Evolutionary conservation across 2,113 vertebrate species (phyloP).

Genomic region (Prochilodus magdalenae): DNA sequence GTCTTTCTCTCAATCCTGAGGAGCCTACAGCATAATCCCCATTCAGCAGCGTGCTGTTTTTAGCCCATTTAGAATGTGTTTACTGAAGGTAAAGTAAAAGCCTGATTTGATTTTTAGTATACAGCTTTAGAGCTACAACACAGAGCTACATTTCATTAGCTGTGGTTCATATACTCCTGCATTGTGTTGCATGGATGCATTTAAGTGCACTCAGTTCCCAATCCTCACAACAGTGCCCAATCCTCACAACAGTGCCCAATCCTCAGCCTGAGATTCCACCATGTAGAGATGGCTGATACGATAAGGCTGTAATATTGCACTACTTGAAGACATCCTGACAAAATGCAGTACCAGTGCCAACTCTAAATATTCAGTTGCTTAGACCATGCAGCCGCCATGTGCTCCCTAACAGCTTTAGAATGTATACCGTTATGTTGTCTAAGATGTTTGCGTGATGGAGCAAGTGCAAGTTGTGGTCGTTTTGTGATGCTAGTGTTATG

Average conservation of each 20-base stretch:
- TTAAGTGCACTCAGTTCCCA: not conserved
- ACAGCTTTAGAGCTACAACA: not conserved
- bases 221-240: not conserved
- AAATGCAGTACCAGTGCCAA: too few relatives aligned
- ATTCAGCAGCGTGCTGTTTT: slow-evolving; percentile 16
- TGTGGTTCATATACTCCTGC: not conserved
- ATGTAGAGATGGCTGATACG: not conserved
- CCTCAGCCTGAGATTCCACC: not conserved
- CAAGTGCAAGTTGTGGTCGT: too few relatives aligned
- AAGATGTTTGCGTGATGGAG: too few relatives aligned
- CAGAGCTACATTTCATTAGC: not conserved
- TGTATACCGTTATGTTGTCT: too few relatives aligned
- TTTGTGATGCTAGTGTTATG: too few relatives aligned
- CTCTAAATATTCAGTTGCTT: too few relatives aligned
- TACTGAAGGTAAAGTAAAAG: not conserved
- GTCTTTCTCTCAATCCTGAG: not conserved
- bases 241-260: not conserved
- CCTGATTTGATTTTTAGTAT: not conserved
- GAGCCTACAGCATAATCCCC: slow-evolving; percentile 10
- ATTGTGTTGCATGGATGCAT: not conserved
- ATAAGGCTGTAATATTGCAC: not conserved
- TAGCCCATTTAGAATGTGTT: not conserved
- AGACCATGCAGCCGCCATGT: too few relatives aligned
- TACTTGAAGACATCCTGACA: not conserved
- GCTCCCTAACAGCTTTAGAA: too few relatives aligned